Conservation (phyloP, 2,797 vertebrate genomes). For the Cacajao melanocephalus region DNA sequence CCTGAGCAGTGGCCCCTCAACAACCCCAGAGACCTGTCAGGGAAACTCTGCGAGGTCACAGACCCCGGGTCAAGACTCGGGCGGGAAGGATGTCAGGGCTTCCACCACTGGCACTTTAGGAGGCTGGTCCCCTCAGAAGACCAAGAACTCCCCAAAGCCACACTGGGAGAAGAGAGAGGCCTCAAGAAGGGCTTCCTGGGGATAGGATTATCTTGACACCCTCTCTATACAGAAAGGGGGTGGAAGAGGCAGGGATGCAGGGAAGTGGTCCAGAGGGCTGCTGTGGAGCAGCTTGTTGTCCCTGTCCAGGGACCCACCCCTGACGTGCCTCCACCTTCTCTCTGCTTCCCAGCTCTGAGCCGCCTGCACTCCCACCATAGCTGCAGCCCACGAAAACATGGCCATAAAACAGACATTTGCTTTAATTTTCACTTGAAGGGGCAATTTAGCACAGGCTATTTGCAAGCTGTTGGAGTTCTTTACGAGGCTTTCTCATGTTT, state of each 20-base stretch:
- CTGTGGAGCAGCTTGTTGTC: neutral
- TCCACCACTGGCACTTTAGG: neutral
- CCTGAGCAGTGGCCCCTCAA: neutral
- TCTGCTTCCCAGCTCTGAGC: neutral
- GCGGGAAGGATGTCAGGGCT: neutral
- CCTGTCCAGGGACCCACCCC: neutral
- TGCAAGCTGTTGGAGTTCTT: slow-evolving; percentile 74
- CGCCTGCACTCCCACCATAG: neutral
- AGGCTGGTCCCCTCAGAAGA: neutral
- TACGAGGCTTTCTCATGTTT: slow-evolving; percentile 37
- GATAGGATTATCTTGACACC: neutral
- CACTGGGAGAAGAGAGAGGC: neutral
- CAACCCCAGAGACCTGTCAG: neutral
- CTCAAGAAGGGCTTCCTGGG: neutral
- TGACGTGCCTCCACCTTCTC: neutral
- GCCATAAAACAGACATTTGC: slow-evolving; percentile 74
- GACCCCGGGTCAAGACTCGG: neutral
- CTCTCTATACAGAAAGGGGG: neutral
- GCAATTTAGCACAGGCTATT: slow-evolving; percentile 68
- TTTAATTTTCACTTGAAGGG: slow-evolving; percentile 71
- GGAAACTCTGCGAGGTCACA: neutral
- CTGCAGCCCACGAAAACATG: slow-evolving; percentile 58
- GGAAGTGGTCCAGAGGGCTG: neutral
- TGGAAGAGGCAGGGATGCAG: too few relatives aligned
- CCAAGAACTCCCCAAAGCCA: neutral